Conservation (phyloP, 2,888 invertebrate genomes). For the Caenorhabditis uteleia region DNA sequence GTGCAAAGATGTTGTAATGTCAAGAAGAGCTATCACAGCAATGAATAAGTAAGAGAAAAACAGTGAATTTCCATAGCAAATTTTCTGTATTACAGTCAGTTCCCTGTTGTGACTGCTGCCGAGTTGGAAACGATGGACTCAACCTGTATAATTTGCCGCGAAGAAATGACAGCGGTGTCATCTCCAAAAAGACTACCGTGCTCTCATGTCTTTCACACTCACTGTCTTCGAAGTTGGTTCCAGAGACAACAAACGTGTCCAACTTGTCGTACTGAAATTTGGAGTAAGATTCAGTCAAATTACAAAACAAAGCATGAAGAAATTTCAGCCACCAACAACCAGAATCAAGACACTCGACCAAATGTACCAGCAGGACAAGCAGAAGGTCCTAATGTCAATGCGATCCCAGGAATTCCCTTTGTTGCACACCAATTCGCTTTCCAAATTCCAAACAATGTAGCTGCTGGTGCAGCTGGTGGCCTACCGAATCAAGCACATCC, state of each 20-base stretch:
- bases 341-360: conserved; percentile 6
- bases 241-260: conserved; percentile 99
- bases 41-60: conserved; percentile 62
- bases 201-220: conserved; percentile 98
- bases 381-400: conserved; percentile 24
- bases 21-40: conserved; percentile 73
- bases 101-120: conserved; percentile 62
- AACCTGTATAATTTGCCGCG: conserved; percentile 97
- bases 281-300: conserved; percentile 17
- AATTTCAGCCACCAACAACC: conserved; percentile 8
- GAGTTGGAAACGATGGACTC: conserved; percentile 71
- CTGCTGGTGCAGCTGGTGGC: conserved; percentile 13
- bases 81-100: conserved; percentile 56
- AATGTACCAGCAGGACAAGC: conserved; percentile 11
- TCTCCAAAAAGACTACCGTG: conserved; percentile 91
- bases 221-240: conserved; percentile 97
- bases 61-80: not conserved
- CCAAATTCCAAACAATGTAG: conserved; percentile 25
- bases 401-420: conserved; percentile 54
- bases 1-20: conserved; percentile 93
- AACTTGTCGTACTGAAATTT: conserved; percentile 78
- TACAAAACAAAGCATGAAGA: conserved; percentile 9
- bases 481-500: conserved; percentile 19
- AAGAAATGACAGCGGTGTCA: conserved; percentile 79
- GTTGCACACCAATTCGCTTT: conserved; percentile 49